A percentile compares a stretch with the other conserved stretches of the same genome.
phyloP scores from a whole-genome alignment of 2,113 vertebrate species.

The Saimiri boliviensis region DNA sequence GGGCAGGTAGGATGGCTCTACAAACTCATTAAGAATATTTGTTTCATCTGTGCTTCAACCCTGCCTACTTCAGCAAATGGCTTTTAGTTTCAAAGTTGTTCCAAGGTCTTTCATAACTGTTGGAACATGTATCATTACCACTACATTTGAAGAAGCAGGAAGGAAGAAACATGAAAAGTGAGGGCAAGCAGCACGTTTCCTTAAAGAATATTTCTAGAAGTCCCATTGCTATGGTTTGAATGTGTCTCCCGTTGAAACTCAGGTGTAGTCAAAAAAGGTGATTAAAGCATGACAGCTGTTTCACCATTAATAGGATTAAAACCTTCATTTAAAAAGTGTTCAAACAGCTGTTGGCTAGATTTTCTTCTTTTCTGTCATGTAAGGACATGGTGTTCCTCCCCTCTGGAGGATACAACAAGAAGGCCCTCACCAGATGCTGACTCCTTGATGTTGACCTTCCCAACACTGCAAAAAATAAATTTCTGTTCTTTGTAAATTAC shows the following conservation, averaged over 20 bases:
- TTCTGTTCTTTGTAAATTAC: background rate
- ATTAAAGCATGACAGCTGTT: background rate
- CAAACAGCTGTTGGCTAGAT: background rate
- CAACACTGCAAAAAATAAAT: background rate
- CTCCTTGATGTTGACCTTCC: no score
- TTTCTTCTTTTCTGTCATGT: background rate
- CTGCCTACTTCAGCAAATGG: background rate
- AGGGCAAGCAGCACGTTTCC: accelerated
- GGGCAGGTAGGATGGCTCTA: background rate
- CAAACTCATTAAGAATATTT: background rate
- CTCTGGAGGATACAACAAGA: no score
- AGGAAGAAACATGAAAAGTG: background rate
- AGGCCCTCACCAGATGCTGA: no score
- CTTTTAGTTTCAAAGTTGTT: background rate
- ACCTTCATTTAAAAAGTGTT: background rate
- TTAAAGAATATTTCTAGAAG: background rate
- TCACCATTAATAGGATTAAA: background rate
- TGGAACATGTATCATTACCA: background rate
- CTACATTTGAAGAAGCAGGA: background rate
- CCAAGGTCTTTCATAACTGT: background rate
- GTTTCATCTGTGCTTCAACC: background rate
- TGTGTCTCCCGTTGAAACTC: background rate
- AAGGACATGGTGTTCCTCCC: accelerated
- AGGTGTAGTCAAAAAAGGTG: background rate
- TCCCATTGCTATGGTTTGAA: background rate